These are phyloP conservation scores for Yponomeuta malinellus DNA, from an alignment of 2,888 invertebrate species.

Conservation along the genomic window DNA sequence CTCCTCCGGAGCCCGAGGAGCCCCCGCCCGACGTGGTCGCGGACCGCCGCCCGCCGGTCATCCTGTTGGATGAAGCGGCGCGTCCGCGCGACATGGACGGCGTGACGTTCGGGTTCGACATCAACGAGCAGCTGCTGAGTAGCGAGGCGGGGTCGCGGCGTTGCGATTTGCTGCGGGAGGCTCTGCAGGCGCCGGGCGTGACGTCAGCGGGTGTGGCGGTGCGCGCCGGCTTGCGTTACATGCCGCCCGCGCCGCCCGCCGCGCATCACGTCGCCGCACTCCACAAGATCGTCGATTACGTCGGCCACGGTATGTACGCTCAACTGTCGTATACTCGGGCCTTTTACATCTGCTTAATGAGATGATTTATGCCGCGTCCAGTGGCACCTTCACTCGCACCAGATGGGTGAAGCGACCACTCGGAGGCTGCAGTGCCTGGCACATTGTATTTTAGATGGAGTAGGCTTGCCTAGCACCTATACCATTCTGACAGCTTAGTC, in stretches of 20 bases:
- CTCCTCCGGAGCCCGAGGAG: background rate
- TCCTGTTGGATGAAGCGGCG: slow-evolving; percentile 79
- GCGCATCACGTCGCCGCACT: slow-evolving; percentile 35
- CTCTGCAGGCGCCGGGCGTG: slow-evolving; percentile 21
- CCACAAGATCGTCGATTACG: slow-evolving; percentile 56
- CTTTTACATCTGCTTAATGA: no score
- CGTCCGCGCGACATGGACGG: slow-evolving; percentile 76
- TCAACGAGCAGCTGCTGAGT: slow-evolving; percentile 82
- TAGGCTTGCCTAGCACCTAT: no score
- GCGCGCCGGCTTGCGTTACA: slow-evolving; percentile 36
- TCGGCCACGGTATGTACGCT: slow-evolving; percentile 42
- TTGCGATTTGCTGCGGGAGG: slow-evolving; percentile 46
- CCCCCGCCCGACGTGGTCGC: slow-evolving; percentile 16
- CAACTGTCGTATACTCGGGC: no score
- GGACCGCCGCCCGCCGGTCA: slow-evolving; percentile 64
- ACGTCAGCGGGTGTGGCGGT: slow-evolving; percentile 9
- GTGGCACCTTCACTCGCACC: no score
- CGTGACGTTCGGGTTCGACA: slow-evolving; percentile 87
- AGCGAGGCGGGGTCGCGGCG: slow-evolving; percentile 41
- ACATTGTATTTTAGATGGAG: no score
- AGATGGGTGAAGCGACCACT: no score
- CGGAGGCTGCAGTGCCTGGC: no score
- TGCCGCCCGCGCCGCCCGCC: slow-evolving; percentile 34
- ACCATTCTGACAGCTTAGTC: no score
- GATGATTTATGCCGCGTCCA: no score